These are phyloP conservation scores for Enhydra lutris DNA, from an alignment of 2,113 vertebrate species.

Conservation along the genomic window DNA sequence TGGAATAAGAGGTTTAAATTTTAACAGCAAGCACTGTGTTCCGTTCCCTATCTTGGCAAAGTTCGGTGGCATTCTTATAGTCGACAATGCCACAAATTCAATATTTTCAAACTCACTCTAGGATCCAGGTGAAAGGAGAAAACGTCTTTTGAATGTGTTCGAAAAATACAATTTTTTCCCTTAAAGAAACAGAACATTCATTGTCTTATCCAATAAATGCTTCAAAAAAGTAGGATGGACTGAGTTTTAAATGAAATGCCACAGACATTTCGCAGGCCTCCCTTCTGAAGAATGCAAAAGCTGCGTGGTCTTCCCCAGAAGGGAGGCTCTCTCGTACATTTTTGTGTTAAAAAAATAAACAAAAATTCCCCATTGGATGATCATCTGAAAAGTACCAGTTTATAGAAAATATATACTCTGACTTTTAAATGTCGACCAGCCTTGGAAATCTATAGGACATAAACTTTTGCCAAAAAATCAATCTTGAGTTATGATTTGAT, in stretches of 20 bases:
- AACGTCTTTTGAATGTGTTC: not conserved
- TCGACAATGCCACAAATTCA: not conserved
- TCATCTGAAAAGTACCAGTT: constrained; percentile 65
- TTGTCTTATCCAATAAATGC: constrained; percentile 9
- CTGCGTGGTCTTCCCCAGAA: constrained; percentile 35
- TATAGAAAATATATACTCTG: constrained; percentile 83
- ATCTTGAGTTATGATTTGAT: constrained; percentile 94
- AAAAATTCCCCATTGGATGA: constrained; percentile 67
- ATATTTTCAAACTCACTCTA: not conserved
- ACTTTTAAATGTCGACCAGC: constrained; percentile 90
- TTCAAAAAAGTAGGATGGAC: not conserved
- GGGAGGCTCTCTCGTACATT: not conserved
- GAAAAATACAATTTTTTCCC: constrained; percentile 25
- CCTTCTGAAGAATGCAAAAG: not conserved
- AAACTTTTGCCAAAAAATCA: constrained; percentile 94
- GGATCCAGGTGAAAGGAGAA: not conserved
- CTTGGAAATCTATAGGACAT: constrained; percentile 90
- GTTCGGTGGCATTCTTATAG: not conserved
- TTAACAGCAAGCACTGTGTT: not conserved
- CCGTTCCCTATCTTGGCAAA: not conserved
- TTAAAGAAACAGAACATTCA: constrained; percentile 25
- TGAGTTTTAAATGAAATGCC: not conserved
- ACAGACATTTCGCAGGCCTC: not conserved
- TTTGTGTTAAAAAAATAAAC: constrained; percentile 66
- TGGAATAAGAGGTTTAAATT: not conserved